These are phyloP conservation scores for Poeciliopsis occidentalis DNA, from an alignment of 2,113 vertebrate species.

Conservation along the genomic window DNA sequence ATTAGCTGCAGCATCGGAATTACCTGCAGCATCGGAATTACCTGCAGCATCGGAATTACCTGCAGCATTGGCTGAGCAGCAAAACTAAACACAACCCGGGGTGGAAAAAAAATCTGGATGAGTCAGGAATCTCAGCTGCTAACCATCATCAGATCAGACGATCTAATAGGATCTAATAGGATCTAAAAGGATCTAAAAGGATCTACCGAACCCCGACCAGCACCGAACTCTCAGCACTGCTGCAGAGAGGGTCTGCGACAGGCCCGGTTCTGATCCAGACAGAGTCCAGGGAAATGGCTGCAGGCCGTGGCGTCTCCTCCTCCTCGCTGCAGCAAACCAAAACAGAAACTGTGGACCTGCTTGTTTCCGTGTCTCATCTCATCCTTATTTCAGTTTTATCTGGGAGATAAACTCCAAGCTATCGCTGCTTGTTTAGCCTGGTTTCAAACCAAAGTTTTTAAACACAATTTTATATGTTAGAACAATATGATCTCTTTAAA, in stretches of 20 bases:
- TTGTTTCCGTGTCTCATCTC: background rate
- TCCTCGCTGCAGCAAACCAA: background rate
- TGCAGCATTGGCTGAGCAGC: too few species aligned
- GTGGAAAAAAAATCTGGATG: background rate
- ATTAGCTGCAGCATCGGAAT: too few species aligned
- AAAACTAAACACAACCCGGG: background rate
- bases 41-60: too few species aligned
- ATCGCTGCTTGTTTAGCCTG: background rate
- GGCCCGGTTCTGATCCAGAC: background rate
- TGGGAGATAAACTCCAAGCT: background rate
- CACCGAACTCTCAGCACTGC: conserved; percentile 12
- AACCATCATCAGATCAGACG: background rate
- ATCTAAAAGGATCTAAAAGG: too few species aligned
- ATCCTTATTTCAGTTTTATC: background rate
- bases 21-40: too few species aligned
- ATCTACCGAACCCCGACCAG: conserved; percentile 6
- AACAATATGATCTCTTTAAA: background rate
- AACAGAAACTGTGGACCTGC: background rate
- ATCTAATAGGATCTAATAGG: too few species aligned
- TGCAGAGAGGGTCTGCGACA: background rate
- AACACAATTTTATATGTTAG: background rate
- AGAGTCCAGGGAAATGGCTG: background rate
- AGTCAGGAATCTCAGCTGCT: background rate
- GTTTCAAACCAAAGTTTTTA: background rate
- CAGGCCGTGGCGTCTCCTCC: background rate